phyloP scores from a whole-genome alignment of 2,113 vertebrate species.

The Protomyctophum bolini region DNA sequence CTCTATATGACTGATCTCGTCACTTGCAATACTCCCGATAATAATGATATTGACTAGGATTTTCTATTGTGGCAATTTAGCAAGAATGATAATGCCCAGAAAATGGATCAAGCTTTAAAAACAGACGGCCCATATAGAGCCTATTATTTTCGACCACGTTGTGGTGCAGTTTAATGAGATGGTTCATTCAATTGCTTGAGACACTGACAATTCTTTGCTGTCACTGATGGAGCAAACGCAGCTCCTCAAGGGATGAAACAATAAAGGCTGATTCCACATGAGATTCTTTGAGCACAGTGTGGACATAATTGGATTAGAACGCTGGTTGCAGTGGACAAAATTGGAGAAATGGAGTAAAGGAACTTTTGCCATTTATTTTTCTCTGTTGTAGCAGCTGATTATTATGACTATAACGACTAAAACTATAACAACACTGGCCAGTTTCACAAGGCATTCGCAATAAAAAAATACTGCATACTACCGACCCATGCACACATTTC shows the following conservation, averaged over 20 bases:
- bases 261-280: constrained; percentile 53
- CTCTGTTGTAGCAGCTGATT: constrained; percentile 67
- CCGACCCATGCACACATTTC: too few species aligned
- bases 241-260: constrained; percentile 40
- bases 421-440: constrained; percentile 41
- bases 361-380: constrained; percentile 60
- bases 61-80: background rate
- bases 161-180: constrained; percentile 21
- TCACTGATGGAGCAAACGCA: constrained; percentile 46
- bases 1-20: background rate
- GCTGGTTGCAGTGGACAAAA: constrained; percentile 54
- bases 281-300: constrained; percentile 55
- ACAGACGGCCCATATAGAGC: background rate
- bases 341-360: constrained; percentile 43
- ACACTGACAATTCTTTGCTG: constrained; percentile 22
- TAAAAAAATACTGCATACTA: constrained; percentile 39
- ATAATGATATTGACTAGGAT: background rate
- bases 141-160: constrained; percentile 29
- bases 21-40: background rate
- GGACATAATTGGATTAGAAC: constrained; percentile 68
- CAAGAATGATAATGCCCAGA: constrained; percentile 4
- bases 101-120: background rate
- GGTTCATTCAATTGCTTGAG: constrained; percentile 26
- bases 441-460: constrained; percentile 39
- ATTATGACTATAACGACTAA: constrained; percentile 59